phyloP scores from a whole-genome alignment of 2,888 invertebrate genomes.

The Lochmaea capreae region DNA sequence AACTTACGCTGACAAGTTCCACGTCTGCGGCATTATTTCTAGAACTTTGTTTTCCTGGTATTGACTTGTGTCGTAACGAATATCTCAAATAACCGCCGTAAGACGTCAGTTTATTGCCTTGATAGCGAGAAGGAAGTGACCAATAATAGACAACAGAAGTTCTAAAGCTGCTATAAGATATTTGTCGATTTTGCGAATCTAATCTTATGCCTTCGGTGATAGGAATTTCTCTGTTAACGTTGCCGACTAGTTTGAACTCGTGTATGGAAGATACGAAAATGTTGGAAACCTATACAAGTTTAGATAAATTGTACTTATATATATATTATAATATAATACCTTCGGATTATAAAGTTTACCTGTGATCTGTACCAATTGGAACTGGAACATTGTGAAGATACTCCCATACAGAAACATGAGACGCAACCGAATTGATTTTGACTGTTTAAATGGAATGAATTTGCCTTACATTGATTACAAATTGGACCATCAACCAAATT shows the following conservation, averaged over 20 bases:
- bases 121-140: constrained; percentile 79
- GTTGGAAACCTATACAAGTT: constrained; percentile 64
- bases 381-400: constrained; percentile 83
- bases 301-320: too few species aligned
- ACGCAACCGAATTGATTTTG: constrained; percentile 90
- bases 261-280: constrained; percentile 69
- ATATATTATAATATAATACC: too few species aligned
- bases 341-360: constrained; percentile 45
- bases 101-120: constrained; percentile 88
- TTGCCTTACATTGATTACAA: constrained; percentile 88
- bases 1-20: constrained; percentile 85
- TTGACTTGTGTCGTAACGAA: constrained; percentile 81
- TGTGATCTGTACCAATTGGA: constrained; percentile 69
- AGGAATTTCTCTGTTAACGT: constrained; percentile 64
- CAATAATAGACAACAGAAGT: constrained; percentile 81
- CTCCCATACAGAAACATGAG: constrained; percentile 95
- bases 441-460: constrained; percentile 85
- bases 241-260: constrained; percentile 71
- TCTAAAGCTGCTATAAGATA: constrained; percentile 73
- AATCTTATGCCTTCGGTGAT: constrained; percentile 66
- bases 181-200: constrained; percentile 70
- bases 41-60: constrained; percentile 77
- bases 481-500: constrained; percentile 79
- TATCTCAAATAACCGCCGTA: constrained; percentile 92
- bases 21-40: constrained; percentile 88